Conservation (phyloP, 2,888 invertebrate genomes). For the Onchidella celtica region DNA sequence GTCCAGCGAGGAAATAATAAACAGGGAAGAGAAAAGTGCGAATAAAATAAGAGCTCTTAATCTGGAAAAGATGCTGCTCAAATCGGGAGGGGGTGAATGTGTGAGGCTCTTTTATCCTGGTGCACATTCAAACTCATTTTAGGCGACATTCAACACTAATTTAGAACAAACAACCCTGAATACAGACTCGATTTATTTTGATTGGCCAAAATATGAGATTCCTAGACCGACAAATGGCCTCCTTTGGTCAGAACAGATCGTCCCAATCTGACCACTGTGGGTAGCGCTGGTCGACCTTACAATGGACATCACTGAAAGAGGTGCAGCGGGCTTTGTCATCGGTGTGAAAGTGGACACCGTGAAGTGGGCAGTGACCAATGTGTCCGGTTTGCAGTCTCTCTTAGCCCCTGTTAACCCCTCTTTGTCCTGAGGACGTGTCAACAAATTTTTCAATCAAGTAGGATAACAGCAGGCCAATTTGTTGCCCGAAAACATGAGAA, state of each 20-base stretch:
- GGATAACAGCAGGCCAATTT: constrained; percentile 8
- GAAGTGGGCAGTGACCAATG: constrained; percentile 7
- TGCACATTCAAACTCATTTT: constrained; percentile 16
- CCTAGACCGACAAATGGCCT: neutral
- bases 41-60: neutral
- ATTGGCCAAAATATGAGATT: constrained; percentile 28
- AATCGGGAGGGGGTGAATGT: too few species aligned
- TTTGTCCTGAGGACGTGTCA: constrained; percentile 23
- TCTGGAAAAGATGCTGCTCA: too few species aligned
- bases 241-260: neutral
- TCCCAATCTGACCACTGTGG: constrained; percentile 17
- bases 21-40: neutral
- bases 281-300: neutral
- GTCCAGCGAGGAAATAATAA: neutral
- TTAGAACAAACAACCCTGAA: constrained; percentile 19
- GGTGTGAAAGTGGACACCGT: constrained; percentile 9
- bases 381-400: constrained; percentile 5
- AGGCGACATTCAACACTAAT: constrained; percentile 23
- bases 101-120: too few species aligned
- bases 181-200: constrained; percentile 24
- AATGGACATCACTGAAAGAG: constrained; percentile 3
- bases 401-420: constrained; percentile 31
- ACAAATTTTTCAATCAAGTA: constrained; percentile 32
- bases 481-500: neutral
- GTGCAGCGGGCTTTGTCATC: neutral